These are phyloP conservation scores for Rugalucina vietnamica DNA, from an alignment of 2,888 invertebrate genomes.

Conservation along the genomic window DNA sequence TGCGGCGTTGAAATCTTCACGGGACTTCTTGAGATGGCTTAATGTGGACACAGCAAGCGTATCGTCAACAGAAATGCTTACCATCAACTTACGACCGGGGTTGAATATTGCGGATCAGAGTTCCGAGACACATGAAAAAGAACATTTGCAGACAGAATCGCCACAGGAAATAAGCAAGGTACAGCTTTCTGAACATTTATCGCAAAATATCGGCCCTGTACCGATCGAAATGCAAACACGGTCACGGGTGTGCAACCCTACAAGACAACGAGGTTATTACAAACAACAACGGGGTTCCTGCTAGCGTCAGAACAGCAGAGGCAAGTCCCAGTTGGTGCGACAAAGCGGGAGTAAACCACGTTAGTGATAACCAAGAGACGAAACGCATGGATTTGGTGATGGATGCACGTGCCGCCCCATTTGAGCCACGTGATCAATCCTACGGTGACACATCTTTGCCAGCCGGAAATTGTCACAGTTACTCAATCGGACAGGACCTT, in stretches of 20 bases:
- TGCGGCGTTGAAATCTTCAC: background rate
- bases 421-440: conserved; percentile 1
- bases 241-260: background rate
- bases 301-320: background rate
- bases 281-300: no score
- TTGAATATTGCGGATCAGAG: background rate
- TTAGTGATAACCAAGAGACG: background rate
- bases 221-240: background rate
- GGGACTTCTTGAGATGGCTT: no score
- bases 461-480: background rate
- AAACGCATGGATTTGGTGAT: background rate
- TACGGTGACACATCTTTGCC: background rate
- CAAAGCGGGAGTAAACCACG: no score
- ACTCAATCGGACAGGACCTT: background rate
- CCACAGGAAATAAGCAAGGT: conserved; percentile 1
- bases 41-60: no score
- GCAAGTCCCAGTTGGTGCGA: no score
- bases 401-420: conserved; percentile 1
- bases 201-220: background rate
- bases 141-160: background rate
- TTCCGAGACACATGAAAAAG: background rate
- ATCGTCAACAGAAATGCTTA: background rate
- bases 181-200: background rate
- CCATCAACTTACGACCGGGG: background rate
- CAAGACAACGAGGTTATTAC: background rate